Percentiles rank a stretch among this genome's conserved stretches.
Conservation (phyloP, 2,797 vertebrate species). For the Megalops cyprinoides region DNA sequence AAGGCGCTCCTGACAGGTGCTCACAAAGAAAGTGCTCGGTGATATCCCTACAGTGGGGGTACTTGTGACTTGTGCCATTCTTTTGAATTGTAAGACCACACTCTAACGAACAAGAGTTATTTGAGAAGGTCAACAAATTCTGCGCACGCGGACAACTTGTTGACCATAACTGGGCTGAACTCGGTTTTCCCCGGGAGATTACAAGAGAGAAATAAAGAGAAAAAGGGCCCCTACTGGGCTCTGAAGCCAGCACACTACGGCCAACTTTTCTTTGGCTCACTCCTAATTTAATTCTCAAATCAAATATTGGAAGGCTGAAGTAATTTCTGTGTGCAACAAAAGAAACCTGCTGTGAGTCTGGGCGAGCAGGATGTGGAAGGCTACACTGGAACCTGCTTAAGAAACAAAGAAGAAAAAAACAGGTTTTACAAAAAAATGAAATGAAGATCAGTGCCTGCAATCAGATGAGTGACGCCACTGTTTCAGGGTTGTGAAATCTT, state of each 20-base stretch:
- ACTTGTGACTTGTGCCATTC: neutral
- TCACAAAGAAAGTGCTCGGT: neutral
- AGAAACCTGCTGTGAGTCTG: conserved; percentile 16
- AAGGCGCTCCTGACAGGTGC: too few relatives aligned
- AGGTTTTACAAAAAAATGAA: conserved; percentile 7
- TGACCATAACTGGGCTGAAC: conserved; percentile 17
- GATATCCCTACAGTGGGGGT: neutral
- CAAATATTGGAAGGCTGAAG: conserved; percentile 34
- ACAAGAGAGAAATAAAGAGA: conserved; percentile 4
- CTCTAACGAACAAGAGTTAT: neutral
- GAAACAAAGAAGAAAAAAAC: neutral
- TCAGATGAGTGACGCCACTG: neutral
- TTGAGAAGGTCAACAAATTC: conserved; percentile 10
- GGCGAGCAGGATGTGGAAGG: conserved; percentile 10
- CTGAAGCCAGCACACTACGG: conserved; percentile 19
- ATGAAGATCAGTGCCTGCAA: conserved; percentile 20
- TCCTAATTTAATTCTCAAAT: conserved; percentile 33
- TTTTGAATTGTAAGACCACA: neutral
- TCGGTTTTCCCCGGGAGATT: conserved; percentile 21
- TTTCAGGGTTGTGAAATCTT: conserved; percentile 5
- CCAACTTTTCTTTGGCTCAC: conserved; percentile 31
- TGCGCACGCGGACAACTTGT: conserved; percentile 11
- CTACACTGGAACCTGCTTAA: neutral
- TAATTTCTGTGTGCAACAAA: conserved; percentile 27
- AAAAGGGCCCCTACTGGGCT: conserved; percentile 4